Base-by-base conservation (phyloP, 2,888 invertebrate genomes). In the Plagodis pulveraria region DNA sequence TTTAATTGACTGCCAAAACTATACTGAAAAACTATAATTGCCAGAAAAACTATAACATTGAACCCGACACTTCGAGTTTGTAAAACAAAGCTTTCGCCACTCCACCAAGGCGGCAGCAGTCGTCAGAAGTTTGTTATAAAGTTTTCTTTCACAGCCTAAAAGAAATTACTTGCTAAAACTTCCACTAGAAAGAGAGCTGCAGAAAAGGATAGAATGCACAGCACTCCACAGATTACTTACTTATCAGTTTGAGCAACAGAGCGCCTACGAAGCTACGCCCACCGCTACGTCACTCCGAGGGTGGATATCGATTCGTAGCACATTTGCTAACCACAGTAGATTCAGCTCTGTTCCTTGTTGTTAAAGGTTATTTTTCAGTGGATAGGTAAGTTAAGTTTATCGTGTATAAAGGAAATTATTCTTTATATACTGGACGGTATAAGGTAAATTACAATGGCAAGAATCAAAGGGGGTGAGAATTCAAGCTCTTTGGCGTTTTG, bases 201-300 rank as follows among this genome's bases (percentile, higher is more conserved):
- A 55, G 70, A 86, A 67, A 76, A 75, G 70, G 82, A 84, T 55
- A 67, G 66, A 40, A 40, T 6, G 50, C 62, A 42, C 65, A 49
- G 49, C 38, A 49, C 32, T 51, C 33, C 41, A 50, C 8, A 40
- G 40, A 33, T 11, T 41, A 50, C 7, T 41, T n/a, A 40, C 5
- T 6, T 40, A 41, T 41, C 11, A 34, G 5, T 41, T 34, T 6
- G n/a, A 8, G 22, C 50, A 43, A 60, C 58, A 57, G 57, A 46
- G 72, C 77, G 77, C 83, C 85, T 45, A 60, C 58, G 62, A 57
- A 46, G 73, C 77, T 77, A 83, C 85, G 81, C 78, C 76, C 69
- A 67, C 58, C 56, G 78, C 81, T 85, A 83, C 85, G 81, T 63
- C 59, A 64, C 80, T 81, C 82, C 83, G 78, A 71, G 56, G 56